Evolutionary conservation across 2,797 vertebrate species (phyloP).

Genomic region (Micropoecilia bifurca): DNA sequence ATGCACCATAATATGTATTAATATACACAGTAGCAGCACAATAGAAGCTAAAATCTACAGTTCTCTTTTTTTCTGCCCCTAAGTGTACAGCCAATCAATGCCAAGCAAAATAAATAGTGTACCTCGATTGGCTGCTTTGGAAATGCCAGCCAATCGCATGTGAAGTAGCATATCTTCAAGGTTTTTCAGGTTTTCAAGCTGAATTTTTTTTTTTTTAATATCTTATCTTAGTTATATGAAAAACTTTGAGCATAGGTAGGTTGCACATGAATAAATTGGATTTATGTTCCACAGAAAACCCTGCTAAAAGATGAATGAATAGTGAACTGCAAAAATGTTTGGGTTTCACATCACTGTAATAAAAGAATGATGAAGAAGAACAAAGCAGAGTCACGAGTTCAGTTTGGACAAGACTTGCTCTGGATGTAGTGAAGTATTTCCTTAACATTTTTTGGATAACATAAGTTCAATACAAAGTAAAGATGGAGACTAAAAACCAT

Average conservation of each 20-base stretch:
- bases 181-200: not conserved
- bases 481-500: not conserved
- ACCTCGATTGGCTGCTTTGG: too few species aligned
- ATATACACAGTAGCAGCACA: too few species aligned
- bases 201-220: not conserved
- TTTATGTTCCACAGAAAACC: too few species aligned
- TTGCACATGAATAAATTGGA: too few species aligned
- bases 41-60: not conserved
- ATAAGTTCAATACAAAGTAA: not conserved
- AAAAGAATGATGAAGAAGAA: not conserved
- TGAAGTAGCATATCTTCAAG: not conserved
- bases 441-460: not conserved
- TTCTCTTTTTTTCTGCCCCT: not conserved
- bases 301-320: not conserved
- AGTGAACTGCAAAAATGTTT: not conserved
- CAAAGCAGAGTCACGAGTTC: not conserved
- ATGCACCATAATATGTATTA: too few species aligned
- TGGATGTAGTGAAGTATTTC: not conserved
- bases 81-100: not conserved
- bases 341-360: not conserved
- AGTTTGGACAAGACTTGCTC: not conserved
- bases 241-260: too few species aligned
- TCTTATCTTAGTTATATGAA: not conserved
- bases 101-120: too few species aligned
- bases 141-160: not conserved